These are phyloP conservation scores for Halcyon chelicuti DNA, from an alignment of 2,797 vertebrate genomes.

Conservation along the genomic window DNA sequence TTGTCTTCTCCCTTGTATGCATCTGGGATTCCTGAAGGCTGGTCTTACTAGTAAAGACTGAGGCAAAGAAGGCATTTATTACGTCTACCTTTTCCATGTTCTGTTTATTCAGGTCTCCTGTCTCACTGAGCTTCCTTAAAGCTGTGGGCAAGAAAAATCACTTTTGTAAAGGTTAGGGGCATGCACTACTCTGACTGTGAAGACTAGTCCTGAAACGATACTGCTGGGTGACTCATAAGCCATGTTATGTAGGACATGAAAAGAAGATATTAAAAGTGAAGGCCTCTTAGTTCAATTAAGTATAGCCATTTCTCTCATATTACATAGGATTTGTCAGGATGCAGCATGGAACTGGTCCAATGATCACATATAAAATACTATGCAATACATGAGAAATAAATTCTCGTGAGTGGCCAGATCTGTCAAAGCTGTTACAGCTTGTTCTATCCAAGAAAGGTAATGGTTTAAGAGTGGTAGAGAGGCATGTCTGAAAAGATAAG, in stretches of 20 bases:
- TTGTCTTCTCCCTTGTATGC: too few relatives aligned
- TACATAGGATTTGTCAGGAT: conserved; percentile 43
- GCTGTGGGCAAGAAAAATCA: background rate
- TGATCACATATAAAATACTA: background rate
- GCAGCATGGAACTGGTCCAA: background rate
- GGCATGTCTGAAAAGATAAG: background rate
- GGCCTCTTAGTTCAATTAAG: conserved; percentile 49
- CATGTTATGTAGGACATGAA: background rate
- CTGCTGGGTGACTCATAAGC: conserved; percentile 31
- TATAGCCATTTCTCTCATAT: background rate
- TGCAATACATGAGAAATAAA: background rate
- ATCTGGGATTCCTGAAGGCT: too few relatives aligned
- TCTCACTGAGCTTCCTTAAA: background rate
- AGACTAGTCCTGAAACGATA: conserved; percentile 19
- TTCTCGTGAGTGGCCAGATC: background rate
- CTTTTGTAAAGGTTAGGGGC: background rate
- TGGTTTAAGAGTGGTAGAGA: background rate
- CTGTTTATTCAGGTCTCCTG: background rate
- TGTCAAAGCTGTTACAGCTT: background rate
- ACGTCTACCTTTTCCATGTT: background rate
- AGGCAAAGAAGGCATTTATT: background rate
- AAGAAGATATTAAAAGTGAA: conserved; percentile 48
- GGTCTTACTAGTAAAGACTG: too few relatives aligned
- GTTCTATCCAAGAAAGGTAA: background rate
- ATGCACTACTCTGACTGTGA: background rate